These are phyloP conservation scores for Chelonus insularis DNA, from an alignment of 1,140 invertebrate genomes.

Conservation along the genomic window DNA sequence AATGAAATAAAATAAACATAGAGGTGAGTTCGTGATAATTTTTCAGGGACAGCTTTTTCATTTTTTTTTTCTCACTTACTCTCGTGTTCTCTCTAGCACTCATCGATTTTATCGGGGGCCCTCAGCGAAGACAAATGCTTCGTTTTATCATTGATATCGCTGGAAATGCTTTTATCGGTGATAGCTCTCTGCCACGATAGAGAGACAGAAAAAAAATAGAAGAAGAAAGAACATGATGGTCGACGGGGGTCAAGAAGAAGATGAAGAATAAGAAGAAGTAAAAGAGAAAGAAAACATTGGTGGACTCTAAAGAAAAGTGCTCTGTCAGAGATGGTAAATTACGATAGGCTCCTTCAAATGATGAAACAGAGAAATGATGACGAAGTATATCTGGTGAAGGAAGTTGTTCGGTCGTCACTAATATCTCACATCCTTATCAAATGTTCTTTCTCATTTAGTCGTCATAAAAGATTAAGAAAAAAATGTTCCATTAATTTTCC, in stretches of 20 bases:
- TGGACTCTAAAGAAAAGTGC: slow-evolving; percentile 24
- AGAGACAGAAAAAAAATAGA: slow-evolving; percentile 11
- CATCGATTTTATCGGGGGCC: slow-evolving; percentile 25
- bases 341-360: slow-evolving; percentile 29
- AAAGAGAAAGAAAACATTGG: not conserved
- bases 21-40: slow-evolving; percentile 19
- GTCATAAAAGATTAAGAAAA: not conserved
- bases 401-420: slow-evolving; percentile 3
- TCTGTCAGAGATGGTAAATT: slow-evolving; percentile 35
- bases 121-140: slow-evolving; percentile 30
- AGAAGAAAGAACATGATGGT: not conserved
- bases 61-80: slow-evolving; percentile 2
- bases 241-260: not conserved
- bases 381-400: slow-evolving; percentile 9
- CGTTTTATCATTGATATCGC: slow-evolving; percentile 37
- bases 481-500: not conserved
- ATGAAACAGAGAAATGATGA: slow-evolving; percentile 30
- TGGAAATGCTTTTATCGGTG: slow-evolving; percentile 37
- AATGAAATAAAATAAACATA: slow-evolving; percentile 20
- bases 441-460: not conserved
- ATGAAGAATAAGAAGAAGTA: not conserved
- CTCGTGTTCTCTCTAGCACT: slow-evolving; percentile 7
- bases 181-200: slow-evolving; percentile 26
- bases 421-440: slow-evolving; percentile 2
- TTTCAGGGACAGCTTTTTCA: slow-evolving; percentile 12